These are phyloP conservation scores for Camelus dromedarius DNA, from an alignment of 2,113 vertebrate species.

Conservation along the genomic window DNA sequence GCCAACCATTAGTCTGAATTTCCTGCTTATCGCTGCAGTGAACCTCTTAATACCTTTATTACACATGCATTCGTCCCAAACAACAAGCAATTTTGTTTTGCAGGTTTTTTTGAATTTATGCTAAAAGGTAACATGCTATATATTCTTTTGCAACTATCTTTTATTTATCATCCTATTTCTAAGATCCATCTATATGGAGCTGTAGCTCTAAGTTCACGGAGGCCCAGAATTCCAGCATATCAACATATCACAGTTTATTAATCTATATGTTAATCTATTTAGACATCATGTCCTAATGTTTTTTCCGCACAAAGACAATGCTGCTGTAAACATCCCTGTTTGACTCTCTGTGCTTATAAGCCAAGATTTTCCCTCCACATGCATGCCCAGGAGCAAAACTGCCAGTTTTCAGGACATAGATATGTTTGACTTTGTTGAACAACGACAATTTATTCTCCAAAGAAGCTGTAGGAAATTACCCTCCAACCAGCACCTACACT, in stretches of 20 bases:
- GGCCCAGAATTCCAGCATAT: background rate
- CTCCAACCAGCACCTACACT: background rate
- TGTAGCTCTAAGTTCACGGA: background rate
- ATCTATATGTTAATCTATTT: background rate
- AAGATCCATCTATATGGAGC: background rate
- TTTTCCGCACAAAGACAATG: background rate
- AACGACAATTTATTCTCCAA: background rate
- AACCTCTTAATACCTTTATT: background rate
- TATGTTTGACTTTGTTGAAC: background rate
- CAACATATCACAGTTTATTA: background rate
- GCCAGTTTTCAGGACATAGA: background rate
- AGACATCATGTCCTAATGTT: background rate
- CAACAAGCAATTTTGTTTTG: background rate
- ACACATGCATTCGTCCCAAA: background rate
- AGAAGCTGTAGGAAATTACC: background rate
- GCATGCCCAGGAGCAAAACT: background rate
- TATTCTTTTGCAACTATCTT: background rate
- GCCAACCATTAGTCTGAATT: background rate
- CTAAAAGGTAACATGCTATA: background rate
- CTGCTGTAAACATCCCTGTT: background rate
- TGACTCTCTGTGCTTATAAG: background rate
- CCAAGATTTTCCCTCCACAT: background rate
- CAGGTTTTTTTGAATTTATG: background rate
- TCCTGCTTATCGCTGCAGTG: no score
- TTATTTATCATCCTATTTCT: background rate